phyloP scores from a whole-genome alignment of 2,113 vertebrate species.

The Orcinus orca region DNA sequence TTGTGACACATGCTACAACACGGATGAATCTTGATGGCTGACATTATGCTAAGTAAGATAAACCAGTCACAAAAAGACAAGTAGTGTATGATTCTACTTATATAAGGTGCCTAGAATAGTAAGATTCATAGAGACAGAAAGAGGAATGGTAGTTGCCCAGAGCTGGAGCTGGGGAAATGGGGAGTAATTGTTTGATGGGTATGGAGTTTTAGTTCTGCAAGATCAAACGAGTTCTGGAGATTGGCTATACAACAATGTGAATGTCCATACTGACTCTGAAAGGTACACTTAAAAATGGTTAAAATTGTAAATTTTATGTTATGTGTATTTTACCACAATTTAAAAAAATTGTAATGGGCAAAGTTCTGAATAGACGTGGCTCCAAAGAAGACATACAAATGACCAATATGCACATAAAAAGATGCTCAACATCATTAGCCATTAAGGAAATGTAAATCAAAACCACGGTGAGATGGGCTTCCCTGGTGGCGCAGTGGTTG shows the following conservation, averaged over 20 bases:
- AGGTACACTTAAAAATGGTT: not conserved
- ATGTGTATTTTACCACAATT: not conserved
- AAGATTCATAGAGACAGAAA: too few species aligned
- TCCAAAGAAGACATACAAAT: not conserved
- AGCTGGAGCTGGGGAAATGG: too few species aligned
- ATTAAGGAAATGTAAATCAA: not conserved
- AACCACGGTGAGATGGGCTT: not conserved
- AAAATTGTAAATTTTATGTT: not conserved
- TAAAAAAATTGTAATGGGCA: not conserved
- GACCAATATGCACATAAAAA: not conserved
- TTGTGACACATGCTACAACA: not conserved
- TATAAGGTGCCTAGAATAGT: not conserved
- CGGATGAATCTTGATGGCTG: not conserved
- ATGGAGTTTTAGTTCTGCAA: too few species aligned
- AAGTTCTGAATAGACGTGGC: not conserved
- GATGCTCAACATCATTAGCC: not conserved
- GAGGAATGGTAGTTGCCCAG: too few species aligned
- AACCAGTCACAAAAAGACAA: not conserved
- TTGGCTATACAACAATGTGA: too few species aligned
- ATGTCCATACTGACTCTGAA: too few species aligned
- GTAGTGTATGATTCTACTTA: not conserved
- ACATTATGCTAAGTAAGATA: not conserved
- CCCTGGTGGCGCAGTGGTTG: too few species aligned
- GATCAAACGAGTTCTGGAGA: too few species aligned
- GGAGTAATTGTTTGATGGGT: too few species aligned